Evolutionary conservation across 1,140 invertebrate species (phyloP).

Genomic region (Nasonia longicornis): DNA sequence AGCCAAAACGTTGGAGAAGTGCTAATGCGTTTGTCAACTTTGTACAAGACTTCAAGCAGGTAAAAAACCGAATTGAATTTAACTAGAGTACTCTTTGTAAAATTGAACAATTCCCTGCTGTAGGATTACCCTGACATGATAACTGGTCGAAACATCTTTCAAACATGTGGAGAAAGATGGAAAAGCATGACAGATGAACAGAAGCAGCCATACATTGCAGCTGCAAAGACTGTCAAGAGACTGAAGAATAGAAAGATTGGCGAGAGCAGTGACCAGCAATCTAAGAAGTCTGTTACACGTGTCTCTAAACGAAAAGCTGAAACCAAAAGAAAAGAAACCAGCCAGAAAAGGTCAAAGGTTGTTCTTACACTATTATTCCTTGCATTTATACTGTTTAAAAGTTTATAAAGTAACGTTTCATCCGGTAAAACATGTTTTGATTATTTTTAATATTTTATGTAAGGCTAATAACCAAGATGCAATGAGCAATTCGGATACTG

Average conservation of each 20-base stretch:
- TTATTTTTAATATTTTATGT: slow-evolving; percentile 46
- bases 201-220: slow-evolving; percentile 57
- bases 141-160: slow-evolving; percentile 50
- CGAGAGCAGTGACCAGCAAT: slow-evolving; percentile 10
- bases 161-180: slow-evolving; percentile 57
- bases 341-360: slow-evolving; percentile 43
- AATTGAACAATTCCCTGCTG: neutral
- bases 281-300: slow-evolving; percentile 38
- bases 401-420: slow-evolving; percentile 41
- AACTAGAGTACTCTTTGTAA: slow-evolving; percentile 2
- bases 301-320: slow-evolving; percentile 42
- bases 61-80: slow-evolving; percentile 36
- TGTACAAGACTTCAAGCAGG: slow-evolving; percentile 58
- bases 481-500: slow-evolving; percentile 47
- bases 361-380: slow-evolving; percentile 39
- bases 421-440: slow-evolving; percentile 42
- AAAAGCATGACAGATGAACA: slow-evolving; percentile 53
- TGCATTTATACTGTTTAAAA: slow-evolving; percentile 48
- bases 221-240: slow-evolving; percentile 51
- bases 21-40: slow-evolving; percentile 58
- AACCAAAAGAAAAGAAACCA: slow-evolving; percentile 42
- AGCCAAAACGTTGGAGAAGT: slow-evolving; percentile 50
- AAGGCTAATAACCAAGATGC: slow-evolving; percentile 38
- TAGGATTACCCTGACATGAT: slow-evolving; percentile 38
- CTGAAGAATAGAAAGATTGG: slow-evolving; percentile 38